A percentile compares a stretch with the other conserved stretches of the same genome.
Evolutionary conservation across 2,888 invertebrate species (phyloP).

Genomic region (Polydrusus pterygomalis): DNA sequence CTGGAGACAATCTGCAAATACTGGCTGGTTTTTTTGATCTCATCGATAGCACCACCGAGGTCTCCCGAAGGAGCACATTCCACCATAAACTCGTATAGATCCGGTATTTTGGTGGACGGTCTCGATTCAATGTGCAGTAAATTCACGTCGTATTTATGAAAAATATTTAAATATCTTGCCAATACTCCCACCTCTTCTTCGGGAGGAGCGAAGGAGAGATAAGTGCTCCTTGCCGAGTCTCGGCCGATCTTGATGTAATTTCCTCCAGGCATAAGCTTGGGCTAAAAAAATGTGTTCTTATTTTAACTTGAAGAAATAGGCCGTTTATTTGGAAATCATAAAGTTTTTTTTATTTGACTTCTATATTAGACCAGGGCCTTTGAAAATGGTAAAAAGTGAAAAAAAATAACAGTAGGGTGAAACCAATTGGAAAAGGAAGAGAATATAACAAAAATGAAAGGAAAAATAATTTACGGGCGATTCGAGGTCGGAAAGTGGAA

Average conservation of each 20-base stretch:
- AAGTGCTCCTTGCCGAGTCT: slow-evolving; percentile 85
- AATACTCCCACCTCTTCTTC: slow-evolving; percentile 90
- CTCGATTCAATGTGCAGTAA: slow-evolving; percentile 95
- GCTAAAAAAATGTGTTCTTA: slow-evolving; percentile 80
- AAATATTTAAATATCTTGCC: slow-evolving; percentile 90
- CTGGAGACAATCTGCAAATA: slow-evolving; percentile 93
- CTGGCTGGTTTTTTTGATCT: slow-evolving; percentile 80
- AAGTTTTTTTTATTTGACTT: no score
- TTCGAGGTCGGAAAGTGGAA: no score
- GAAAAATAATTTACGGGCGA: no score
- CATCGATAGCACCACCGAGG: slow-evolving; percentile 83
- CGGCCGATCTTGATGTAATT: slow-evolving; percentile 89
- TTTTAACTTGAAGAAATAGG: no score
- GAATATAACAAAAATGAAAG: no score
- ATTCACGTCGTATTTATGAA: slow-evolving; percentile 88
- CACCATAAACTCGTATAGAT: slow-evolving; percentile 94
- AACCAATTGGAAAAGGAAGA: no score
- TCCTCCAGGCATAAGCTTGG: slow-evolving; percentile 86
- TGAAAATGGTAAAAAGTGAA: no score
- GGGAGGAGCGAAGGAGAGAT: slow-evolving; percentile 90
- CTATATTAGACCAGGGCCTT: no score
- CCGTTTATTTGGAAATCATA: no score
- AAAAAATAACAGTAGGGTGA: no score
- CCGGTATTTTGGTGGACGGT: slow-evolving; percentile 86
- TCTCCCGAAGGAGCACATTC: slow-evolving; percentile 90